Conservation (phyloP, 2,888 invertebrate genomes). For the Drosophila ustulata region DNA sequence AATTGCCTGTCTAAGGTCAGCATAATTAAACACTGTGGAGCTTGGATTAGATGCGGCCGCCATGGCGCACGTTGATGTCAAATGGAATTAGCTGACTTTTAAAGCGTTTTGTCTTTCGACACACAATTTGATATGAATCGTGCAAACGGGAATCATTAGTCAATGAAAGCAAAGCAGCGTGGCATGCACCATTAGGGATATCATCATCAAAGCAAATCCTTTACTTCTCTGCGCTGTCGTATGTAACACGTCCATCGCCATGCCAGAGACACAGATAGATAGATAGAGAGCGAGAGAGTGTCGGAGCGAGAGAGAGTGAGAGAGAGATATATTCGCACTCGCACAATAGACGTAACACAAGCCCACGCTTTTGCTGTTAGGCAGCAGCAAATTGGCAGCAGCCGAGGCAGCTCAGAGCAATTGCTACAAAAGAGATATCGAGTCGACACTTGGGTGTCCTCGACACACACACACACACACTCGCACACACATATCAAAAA, state of each 20-base stretch:
- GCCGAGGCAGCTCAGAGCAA: constrained; percentile 41
- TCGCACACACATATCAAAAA: constrained; percentile 58
- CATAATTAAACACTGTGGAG: constrained; percentile 37
- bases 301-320: neutral
- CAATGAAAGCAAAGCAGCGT: constrained; percentile 46
- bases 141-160: constrained; percentile 66
- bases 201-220: constrained; percentile 81
- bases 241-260: constrained; percentile 53
- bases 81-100: constrained; percentile 54
- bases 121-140: constrained; percentile 12
- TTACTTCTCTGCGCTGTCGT: constrained; percentile 57
- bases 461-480: constrained; percentile 19
- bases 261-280: constrained; percentile 16
- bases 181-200: constrained; percentile 76
- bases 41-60: constrained; percentile 47
- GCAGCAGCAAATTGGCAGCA: constrained; percentile 48
- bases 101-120: constrained; percentile 32
- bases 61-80: constrained; percentile 2
- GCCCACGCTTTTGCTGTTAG: constrained; percentile 56
- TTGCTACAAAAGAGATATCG: constrained; percentile 70
- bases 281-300: neutral
- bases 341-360: constrained; percentile 35
- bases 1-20: constrained; percentile 12
- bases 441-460: constrained; percentile 48
- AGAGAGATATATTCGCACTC: constrained; percentile 9